Base-by-base conservation (phyloP, 2,113 vertebrate species). In the Abramis brama region DNA sequence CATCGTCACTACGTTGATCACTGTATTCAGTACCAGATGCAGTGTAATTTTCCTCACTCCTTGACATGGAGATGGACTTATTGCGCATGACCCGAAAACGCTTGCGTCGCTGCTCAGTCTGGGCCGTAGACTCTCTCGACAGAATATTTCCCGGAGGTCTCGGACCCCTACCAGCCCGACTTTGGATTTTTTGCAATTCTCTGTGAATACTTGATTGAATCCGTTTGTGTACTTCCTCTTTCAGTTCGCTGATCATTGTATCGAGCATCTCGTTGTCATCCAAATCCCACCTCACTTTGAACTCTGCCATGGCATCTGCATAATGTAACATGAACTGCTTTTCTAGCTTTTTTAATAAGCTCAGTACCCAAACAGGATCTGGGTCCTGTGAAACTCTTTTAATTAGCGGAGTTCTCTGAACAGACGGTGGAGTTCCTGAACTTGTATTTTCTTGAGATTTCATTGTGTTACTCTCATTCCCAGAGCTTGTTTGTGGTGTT, bases 251-350 rank as follows among this genome's bases (percentile, higher is more conserved):
- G 76, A 96, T 97, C 96, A 98, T 96, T 66, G 86, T 87, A 74
- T 98, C 94, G 83, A 96, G 94, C 68, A 96, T 93, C 6, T 93
- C 76, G 5, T 91, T 91, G 27, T 94, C 88, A 78, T 94, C 94
- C 85, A 98, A 90, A 88, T 95, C 94, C 97, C 97, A 98, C 45
- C 94, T 94, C 33, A 94, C 86, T 89, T 96, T 97, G 57, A 98
- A 93, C 62, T 97, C 95, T 0, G 93, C 92, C 93, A 95, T 96
- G 25, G 97, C 97, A 2, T 88, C 92, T 39, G 95, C 91, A 21
- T 99, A 97, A 92, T 98, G 97, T 74, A 91, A 88, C 97, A 99
- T 95, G 90, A 99, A 99, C 89, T 96, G 95, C 87, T 94, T 96
- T 92, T 98, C 96, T 0, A 98, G 93, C 92, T 96, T 98, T 82